Evolutionary conservation across 2,797 vertebrate species (phyloP).

Genomic region (Anomalospiza imberbis): DNA sequence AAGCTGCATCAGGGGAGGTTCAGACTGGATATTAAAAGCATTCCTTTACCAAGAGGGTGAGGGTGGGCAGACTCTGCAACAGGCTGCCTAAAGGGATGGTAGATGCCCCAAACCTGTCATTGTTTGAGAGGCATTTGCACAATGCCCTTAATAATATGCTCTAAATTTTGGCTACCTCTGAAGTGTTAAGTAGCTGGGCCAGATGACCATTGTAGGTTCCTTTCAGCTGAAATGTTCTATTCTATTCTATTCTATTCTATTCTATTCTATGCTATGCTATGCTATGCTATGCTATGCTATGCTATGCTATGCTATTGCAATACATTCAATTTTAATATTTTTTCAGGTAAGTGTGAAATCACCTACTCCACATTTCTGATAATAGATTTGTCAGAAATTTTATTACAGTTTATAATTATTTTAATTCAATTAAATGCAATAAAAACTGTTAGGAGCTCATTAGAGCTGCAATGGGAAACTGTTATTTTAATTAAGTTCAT

Average conservation of each 20-base stretch:
- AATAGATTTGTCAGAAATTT: background rate
- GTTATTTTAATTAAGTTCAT: background rate
- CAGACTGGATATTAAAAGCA: background rate
- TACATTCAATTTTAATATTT: background rate
- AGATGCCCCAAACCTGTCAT: background rate
- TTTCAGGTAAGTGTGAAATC: background rate
- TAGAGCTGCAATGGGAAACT: background rate
- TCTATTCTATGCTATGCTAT: background rate
- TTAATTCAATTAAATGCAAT: background rate
- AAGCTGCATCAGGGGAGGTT: background rate
- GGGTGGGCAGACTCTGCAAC: background rate
- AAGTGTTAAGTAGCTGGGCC: background rate
- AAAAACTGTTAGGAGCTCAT: background rate
- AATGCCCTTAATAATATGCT: background rate
- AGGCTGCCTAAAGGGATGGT: background rate
- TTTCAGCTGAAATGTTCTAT: background rate
- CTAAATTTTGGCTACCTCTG: background rate
- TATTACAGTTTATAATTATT: background rate
- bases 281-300: background rate
- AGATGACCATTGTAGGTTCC: accelerated
- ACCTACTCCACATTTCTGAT: background rate
- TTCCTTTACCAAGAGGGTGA: background rate
- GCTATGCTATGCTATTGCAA: background rate
- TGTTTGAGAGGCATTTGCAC: background rate
- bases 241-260: background rate